Base-by-base conservation (phyloP, 2,888 invertebrate species). In the Rosalia funebris region DNA sequence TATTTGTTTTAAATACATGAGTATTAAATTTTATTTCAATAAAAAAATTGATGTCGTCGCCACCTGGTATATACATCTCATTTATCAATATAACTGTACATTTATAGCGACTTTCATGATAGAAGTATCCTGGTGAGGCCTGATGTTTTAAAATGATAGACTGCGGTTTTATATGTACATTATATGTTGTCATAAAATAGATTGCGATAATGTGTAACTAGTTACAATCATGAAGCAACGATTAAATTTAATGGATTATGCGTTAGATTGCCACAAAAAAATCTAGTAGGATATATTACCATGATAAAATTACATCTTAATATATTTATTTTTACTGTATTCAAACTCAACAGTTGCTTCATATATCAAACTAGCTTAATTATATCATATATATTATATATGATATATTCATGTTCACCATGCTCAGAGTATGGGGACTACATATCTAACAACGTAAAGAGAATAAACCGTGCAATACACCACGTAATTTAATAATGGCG, bases 161-260 rank as follows among this genome's bases (percentile, higher is more conserved):
- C n/a, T n/a, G n/a, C n/a, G n/a, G 25, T 5, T 25, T 25, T 7
- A 25, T 25, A 25, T 25, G 7, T 25, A 7, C 25, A 25, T 25
- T 7, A 25, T 7, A 3, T 25, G 7, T 7, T 25, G 25, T 25
- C 25, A 7, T 25, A 7, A 25, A 25, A 25, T 7, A 25, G 3
- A 17, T 11, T 48, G 31, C 48, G 46, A 46, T 46, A 46, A 32
- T 34, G 34, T 5, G 20, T 48, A 48, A 48, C 37, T 4, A 36
- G 36, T n/a, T 19, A 17, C 34, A 48, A 5, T 16, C 48, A 48
- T 48, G 48, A 48, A 48, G 36, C 19, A 19, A 37, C 48, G 17
- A 48, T 48, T 48, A 48, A 48, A 34, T 36, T 48, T 48, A 48
- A 48, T 48, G 48, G 48, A n/a, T 17, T 19, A 36, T 36, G 19